These are phyloP conservation scores for Danaus plexippus DNA, from an alignment of 1,140 invertebrate species.

Conservation along the genomic window DNA sequence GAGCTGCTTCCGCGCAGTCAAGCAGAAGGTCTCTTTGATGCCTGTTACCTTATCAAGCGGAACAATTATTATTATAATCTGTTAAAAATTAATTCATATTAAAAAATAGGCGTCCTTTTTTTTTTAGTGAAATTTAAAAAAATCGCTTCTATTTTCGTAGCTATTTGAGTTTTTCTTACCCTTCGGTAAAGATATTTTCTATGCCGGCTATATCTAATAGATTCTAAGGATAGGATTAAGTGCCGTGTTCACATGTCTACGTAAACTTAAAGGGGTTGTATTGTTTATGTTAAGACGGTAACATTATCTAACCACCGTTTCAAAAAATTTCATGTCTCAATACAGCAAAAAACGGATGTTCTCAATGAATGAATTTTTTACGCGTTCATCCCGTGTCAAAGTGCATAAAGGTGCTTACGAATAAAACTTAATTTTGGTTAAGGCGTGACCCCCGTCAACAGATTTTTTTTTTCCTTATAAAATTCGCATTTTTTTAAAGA, in stretches of 20 bases:
- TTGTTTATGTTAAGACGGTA: conserved; percentile 37
- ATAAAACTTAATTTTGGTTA: conserved; percentile 66
- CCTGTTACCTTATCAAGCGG: conserved; percentile 15
- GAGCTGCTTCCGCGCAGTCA: conserved; percentile 38
- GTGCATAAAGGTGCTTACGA: conserved; percentile 63
- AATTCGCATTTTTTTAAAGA: conserved; percentile 58
- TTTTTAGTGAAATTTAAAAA: too few relatives aligned
- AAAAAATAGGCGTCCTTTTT: too few relatives aligned
- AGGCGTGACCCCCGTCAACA: conserved; percentile 68
- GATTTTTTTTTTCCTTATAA: conserved; percentile 42
- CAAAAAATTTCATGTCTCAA: conserved; percentile 60
- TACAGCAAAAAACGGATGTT: conserved; percentile 40
- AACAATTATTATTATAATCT: too few relatives aligned
- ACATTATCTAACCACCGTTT: conserved; percentile 62
- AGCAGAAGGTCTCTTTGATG: conserved; percentile 46
- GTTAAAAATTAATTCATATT: too few relatives aligned
- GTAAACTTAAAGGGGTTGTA: conserved; percentile 54
- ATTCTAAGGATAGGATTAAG: conserved; percentile 26
- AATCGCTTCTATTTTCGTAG: too few relatives aligned
- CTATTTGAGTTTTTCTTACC: neutral
- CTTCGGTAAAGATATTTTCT: conserved; percentile 6
- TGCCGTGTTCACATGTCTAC: conserved; percentile 46
- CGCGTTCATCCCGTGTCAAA: conserved; percentile 61
- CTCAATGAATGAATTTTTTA: conserved; percentile 57
- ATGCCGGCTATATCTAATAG: conserved; percentile 3